Conservation (phyloP, 2,888 invertebrate species). For the Macrosiphum euphorbiae region DNA sequence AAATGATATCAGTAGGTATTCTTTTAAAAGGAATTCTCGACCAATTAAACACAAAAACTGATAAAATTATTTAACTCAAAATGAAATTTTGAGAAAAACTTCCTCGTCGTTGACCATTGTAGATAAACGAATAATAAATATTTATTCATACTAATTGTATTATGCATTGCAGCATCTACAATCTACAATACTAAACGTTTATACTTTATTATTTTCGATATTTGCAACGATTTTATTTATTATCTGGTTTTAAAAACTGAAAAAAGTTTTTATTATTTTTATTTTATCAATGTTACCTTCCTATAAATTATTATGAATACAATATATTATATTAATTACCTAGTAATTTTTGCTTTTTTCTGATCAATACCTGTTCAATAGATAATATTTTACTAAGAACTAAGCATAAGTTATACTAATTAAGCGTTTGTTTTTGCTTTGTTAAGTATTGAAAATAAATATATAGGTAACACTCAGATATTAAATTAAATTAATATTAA, state of each 20-base stretch:
- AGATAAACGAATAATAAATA: background rate
- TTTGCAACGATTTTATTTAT: background rate
- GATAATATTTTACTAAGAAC: background rate
- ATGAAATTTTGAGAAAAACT: background rate
- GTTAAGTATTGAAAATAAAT: background rate
- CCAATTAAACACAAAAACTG: background rate
- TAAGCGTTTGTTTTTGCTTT: background rate
- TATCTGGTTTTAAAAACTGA: background rate
- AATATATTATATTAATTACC: background rate
- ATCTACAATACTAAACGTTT: background rate
- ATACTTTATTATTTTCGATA: background rate
- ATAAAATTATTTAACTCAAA: background rate
- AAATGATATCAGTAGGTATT: background rate
- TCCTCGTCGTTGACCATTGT: background rate
- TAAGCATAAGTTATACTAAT: background rate
- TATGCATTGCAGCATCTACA: background rate
- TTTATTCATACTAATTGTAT: background rate
- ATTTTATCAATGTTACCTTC: background rate
- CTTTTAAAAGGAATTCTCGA: background rate
- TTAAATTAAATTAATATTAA: conserved; percentile 4
- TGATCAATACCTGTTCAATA: background rate
- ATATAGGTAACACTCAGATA: background rate
- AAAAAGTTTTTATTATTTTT: background rate
- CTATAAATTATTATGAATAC: background rate
- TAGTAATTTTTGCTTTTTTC: background rate